A percentile compares a stretch with the other conserved stretches of the same genome.
These are phyloP conservation scores for Tetheella fluctuosa DNA, from an alignment of 2,888 invertebrate species.

Conservation along the genomic window DNA sequence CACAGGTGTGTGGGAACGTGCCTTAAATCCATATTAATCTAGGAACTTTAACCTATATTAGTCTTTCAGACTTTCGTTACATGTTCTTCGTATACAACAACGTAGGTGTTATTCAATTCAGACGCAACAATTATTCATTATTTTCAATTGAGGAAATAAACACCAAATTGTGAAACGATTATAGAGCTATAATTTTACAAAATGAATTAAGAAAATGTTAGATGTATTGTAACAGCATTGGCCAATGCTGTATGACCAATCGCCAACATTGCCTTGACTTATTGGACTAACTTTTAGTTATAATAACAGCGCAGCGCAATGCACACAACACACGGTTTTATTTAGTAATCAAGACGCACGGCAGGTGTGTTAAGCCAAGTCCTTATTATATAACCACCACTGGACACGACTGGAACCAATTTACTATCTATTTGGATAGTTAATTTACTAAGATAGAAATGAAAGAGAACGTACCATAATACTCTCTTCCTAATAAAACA, in stretches of 20 bases:
- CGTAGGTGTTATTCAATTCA: neutral
- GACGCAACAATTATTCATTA: neutral
- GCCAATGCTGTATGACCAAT: too few species aligned
- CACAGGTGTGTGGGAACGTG: neutral
- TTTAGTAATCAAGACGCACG: conserved; percentile 2
- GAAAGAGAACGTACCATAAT: conserved; percentile 55
- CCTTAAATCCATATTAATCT: neutral
- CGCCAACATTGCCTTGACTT: neutral
- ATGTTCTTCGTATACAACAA: neutral
- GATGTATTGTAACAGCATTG: neutral
- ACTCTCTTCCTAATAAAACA: conserved; percentile 62
- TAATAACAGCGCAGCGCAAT: neutral
- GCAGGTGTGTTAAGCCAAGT: neutral
- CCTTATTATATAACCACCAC: neutral
- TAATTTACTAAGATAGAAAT: neutral
- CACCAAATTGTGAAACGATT: neutral
- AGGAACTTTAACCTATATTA: neutral
- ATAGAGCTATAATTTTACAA: too few species aligned
- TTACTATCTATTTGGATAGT: neutral
- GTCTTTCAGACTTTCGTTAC: neutral
- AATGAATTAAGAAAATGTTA: too few species aligned
- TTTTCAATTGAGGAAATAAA: neutral
- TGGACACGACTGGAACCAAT: neutral
- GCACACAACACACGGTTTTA: neutral
- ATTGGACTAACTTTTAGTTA: neutral